phyloP scores from a whole-genome alignment of 2,113 vertebrate genomes.

The Xerus inauris region DNA sequence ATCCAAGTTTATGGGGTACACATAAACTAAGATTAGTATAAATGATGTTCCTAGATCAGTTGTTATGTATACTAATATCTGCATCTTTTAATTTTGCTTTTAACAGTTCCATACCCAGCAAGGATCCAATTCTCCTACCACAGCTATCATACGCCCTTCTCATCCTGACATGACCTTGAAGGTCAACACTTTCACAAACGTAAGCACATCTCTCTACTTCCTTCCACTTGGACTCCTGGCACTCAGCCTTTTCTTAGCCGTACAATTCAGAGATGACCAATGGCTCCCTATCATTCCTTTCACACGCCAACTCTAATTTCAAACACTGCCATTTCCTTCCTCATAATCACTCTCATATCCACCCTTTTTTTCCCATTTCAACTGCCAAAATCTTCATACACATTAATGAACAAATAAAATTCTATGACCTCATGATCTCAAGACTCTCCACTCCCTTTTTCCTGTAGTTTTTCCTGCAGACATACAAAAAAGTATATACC shows the following conservation, averaged over 20 bases:
- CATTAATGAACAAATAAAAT: conserved; percentile 56
- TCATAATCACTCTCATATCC: conserved; percentile 49
- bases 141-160: not conserved
- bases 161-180: not conserved
- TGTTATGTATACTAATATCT: not conserved
- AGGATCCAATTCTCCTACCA: not conserved
- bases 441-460: conserved; percentile 34
- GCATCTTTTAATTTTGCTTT: not conserved
- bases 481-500: not conserved
- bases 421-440: not conserved
- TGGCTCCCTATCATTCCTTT: not conserved
- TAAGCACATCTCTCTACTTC: not conserved
- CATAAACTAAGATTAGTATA: not conserved
- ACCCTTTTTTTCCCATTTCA: conserved; percentile 69
- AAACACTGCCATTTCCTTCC: conserved; percentile 73
- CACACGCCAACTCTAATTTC: conserved; percentile 11
- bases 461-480: conserved; percentile 38
- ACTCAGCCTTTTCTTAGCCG: conserved; percentile 37
- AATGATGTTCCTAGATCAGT: not conserved
- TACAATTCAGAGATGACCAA: conserved; percentile 14
- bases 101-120: not conserved
- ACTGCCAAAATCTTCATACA: conserved; percentile 72
- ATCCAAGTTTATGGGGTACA: not conserved
- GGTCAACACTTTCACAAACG: not conserved
- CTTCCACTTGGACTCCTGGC: conserved; percentile 24